Conservation (phyloP, 2,113 vertebrate genomes). For the Baryphthengus martii region DNA sequence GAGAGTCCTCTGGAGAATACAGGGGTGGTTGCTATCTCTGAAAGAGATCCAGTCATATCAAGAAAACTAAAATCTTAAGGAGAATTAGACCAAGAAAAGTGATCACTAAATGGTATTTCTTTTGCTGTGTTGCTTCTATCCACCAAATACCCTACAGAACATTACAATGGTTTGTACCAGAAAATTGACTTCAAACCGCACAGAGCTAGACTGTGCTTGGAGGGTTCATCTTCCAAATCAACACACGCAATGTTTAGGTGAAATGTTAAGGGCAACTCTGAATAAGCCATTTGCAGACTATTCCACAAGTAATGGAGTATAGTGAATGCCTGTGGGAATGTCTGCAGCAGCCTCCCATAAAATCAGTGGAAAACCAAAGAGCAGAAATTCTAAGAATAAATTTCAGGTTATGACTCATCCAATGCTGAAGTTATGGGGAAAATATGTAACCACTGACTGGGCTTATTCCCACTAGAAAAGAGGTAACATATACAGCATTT, state of each 20-base stretch:
- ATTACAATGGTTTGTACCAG: not conserved
- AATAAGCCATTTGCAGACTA: not conserved
- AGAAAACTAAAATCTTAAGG: not conserved
- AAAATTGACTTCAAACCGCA: not conserved
- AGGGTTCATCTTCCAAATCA: not conserved
- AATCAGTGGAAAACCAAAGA: slow-evolving; percentile 15
- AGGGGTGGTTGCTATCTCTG: not conserved
- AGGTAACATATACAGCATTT: not conserved
- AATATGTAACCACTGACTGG: not conserved
- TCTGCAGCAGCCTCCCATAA: not conserved
- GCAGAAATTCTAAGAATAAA: slow-evolving; percentile 40
- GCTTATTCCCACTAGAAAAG: slow-evolving; percentile 13
- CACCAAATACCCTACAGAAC: not conserved
- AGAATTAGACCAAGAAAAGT: not conserved
- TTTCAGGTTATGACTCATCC: slow-evolving; percentile 13
- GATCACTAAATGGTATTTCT: not conserved
- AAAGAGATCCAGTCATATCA: not conserved
- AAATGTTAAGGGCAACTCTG: not conserved
- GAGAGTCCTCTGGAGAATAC: not conserved
- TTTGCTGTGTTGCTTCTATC: not conserved
- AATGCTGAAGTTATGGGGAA: slow-evolving; percentile 42
- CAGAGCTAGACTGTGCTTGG: not conserved
- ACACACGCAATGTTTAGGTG: not conserved
- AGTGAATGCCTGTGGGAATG: slow-evolving; percentile 11
- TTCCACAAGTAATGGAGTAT: not conserved